Evolutionary conservation across 2,888 invertebrate genomes (phyloP), one percentile per base, ranked within the genome.

Genomic region (Candidula unifasciata): DNA sequence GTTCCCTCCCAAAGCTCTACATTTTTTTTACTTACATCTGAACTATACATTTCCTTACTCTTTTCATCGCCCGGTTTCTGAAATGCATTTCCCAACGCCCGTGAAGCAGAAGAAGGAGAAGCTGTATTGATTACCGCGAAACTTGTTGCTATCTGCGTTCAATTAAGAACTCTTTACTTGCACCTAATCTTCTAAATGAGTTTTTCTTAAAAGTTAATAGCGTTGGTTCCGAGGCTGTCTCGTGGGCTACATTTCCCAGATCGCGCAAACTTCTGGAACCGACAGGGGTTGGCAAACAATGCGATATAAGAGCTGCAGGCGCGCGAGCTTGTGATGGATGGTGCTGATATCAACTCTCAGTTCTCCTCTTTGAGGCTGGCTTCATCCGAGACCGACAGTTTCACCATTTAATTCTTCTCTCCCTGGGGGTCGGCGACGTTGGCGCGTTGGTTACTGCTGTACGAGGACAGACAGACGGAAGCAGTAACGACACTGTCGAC

Each of bases 391-490:
- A 82, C 73, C 35, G 71, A 27, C 73, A 69, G 44, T 71, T 74
- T 71, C 18, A 64, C 73, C 74, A 64, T 82, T 82, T 82, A 82
- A 82, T 82, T 82, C 82, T 60, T 60, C 73, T 69, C 82, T 37
- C 82, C 64, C 5, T 27, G 81, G 81, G 82, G 82, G 82, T 57
- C 82, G 82, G 82, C 82, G 82, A 82, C 82, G 60, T 37, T n/a
- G 71, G 60, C 35, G 44, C 69, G 30, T 37, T 54, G 44, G 64
- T 44, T 30, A 37, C 60, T 82, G 82, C 44, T 64, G 74, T n/a
- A 64, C 64, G 82, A 78, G 78, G 76, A 83, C 69, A 78, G 83
- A 83, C n/a, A 83, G 77, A 77, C 82, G 82, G 68, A 81, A 77
- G 52, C 77, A 68, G 60, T 18, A 57, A 83, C 76, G 54, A 81